Evolutionary conservation across 1,140 invertebrate species (phyloP).

Genomic region (Apis cerana): DNA sequence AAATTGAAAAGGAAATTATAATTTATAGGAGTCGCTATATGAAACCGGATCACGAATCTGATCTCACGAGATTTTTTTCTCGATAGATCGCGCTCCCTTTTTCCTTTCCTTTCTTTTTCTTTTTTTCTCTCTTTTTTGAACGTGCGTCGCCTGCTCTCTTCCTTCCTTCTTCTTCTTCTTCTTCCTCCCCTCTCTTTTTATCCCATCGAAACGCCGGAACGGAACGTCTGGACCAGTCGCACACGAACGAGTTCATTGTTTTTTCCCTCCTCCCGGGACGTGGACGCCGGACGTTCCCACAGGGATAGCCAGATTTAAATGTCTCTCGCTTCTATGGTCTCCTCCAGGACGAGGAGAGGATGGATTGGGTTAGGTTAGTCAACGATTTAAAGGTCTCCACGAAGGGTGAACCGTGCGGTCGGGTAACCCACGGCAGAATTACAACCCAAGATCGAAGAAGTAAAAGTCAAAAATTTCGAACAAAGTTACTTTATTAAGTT

Average conservation of each 20-base stretch:
- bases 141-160: constrained; percentile 22
- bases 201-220: constrained; percentile 23
- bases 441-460: no score
- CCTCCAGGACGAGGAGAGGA: not conserved
- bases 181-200: not conserved
- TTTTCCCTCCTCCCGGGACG: constrained; percentile 38
- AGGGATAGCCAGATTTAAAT: constrained; percentile 70
- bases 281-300: constrained; percentile 71
- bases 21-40: not conserved
- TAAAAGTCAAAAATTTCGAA: no score
- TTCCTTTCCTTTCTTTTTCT: not conserved
- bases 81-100: not conserved
- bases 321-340: constrained; percentile 56
- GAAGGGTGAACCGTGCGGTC: constrained; percentile 6
- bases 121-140: not conserved
- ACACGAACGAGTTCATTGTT: constrained; percentile 60
- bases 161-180: not conserved
- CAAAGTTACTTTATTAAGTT: no score
- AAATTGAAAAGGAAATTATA: not conserved
- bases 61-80: constrained; percentile 12
- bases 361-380: constrained; percentile 60
- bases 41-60: not conserved
- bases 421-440: not conserved
- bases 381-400: constrained; percentile 61
- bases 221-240: constrained; percentile 53